Evolutionary conservation across 2,797 vertebrate species (phyloP), one percentile per base, ranked within the genome.

Genomic region (Megalops cyprinoides): DNA sequence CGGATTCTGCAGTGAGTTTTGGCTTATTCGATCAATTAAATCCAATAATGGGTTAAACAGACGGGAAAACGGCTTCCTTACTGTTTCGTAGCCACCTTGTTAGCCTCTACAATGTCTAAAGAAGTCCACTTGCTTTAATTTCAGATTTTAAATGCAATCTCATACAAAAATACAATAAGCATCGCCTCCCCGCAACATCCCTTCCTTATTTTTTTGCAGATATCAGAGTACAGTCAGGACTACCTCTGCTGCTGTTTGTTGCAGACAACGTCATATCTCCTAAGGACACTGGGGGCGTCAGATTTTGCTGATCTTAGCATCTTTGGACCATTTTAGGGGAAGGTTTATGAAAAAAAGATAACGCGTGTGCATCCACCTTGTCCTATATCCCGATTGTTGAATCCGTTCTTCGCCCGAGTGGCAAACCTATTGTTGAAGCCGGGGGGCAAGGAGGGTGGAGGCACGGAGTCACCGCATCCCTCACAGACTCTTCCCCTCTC

Each of bases 271-370:
- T 91, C 92, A 92, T 88, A 91, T 93, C 90, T 94, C 93, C 77
- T 86, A 90, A 96, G 91, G 93, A 93, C 94, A 93, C 88, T 87
- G 91, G 88, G 90, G 88, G 91, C 86, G 88, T 89, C 80, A 87
- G 80, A 82, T 91, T 93, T 90, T 90, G 93, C 94, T 94, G 92
- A 95, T 92, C 89, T 87, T 87, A 85, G 91, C 93, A 93, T 92
- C 94, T 94, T 89, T 71, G 86, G 87, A 56, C 75, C 76, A 81
- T 86, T 85, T 81, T 83, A 71, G 86, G 85, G 80, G 86, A 89
- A 86, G 85, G 89, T 91, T 87, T 87, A 62, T 84, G 44, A 85
- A 87, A 89, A 81, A 80, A 78, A 85, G 62, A 85, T 73, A 87
- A 88, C 82, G 83, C 78, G 87, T 74, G 4, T 82, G 84, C 87